Percentiles rank a stretch among this genome's conserved stretches.
These are phyloP conservation scores for Eulemur coronatus DNA, from an alignment of 2,797 vertebrate species.

Conservation along the genomic window DNA sequence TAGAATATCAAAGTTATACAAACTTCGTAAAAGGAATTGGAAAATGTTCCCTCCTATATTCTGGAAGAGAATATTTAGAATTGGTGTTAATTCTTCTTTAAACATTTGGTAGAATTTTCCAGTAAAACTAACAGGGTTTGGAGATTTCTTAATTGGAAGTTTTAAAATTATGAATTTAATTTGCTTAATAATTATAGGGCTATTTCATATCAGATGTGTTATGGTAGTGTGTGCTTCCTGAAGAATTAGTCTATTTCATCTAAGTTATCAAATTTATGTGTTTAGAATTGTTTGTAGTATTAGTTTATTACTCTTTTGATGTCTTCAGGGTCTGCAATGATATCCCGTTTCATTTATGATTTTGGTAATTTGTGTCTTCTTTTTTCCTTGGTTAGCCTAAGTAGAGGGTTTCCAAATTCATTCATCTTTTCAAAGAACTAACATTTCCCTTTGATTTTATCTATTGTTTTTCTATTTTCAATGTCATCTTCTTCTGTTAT, in stretches of 20 bases:
- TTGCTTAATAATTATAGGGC: not conserved
- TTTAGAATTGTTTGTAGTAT: not conserved
- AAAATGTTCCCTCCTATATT: not conserved
- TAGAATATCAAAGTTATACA: not conserved
- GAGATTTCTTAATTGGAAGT: not conserved
- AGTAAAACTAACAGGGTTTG: not conserved
- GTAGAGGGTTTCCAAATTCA: not conserved
- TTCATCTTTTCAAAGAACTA: not conserved
- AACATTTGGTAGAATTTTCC: not conserved
- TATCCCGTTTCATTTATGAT: not conserved
- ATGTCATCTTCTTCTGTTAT: not conserved
- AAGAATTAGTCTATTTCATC: not conserved
- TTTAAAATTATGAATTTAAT: not conserved
- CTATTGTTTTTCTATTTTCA: not conserved
- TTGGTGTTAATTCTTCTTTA: not conserved
- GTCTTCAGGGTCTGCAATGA: not conserved
- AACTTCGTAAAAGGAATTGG: not conserved
- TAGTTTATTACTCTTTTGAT: not conserved
- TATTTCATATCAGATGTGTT: not conserved
- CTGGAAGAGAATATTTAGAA: not conserved
- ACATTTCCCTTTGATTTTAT: not conserved
- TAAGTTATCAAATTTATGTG: not conserved
- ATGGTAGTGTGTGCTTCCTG: not conserved
- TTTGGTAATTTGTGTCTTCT: not conserved
- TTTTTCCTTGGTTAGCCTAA: not conserved